Conservation (phyloP, 2,797 vertebrate species). For the Telmatherina bonti region DNA sequence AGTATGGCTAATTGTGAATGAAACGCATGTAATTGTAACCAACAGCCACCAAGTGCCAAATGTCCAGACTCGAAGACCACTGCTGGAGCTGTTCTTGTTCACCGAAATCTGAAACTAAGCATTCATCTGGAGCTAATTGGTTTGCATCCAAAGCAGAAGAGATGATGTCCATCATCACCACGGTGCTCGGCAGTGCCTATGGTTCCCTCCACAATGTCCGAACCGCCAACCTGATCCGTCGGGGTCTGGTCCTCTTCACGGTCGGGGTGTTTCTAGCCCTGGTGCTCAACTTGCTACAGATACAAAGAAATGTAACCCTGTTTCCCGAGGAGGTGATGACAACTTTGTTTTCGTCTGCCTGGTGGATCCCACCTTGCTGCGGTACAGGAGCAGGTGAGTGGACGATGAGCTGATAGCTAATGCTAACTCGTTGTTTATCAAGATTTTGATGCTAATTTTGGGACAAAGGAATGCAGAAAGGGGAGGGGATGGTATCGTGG, state of each 20-base stretch:
- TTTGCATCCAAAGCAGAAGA: slow-evolving; percentile 83
- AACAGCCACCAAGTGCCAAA: slow-evolving; percentile 76
- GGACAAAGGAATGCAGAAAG: slow-evolving; percentile 49
- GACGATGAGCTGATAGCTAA: neutral
- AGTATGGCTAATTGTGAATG: neutral
- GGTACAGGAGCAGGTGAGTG: slow-evolving; percentile 96
- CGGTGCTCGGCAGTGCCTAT: slow-evolving; percentile 79
- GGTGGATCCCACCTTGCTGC: slow-evolving; percentile 98
- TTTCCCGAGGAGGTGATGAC: slow-evolving; percentile 96
- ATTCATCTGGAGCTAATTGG: slow-evolving; percentile 74
- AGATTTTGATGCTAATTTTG: slow-evolving; percentile 38
- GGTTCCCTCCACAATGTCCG: slow-evolving; percentile 82
- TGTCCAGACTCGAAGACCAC: slow-evolving; percentile 90
- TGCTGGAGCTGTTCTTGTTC: slow-evolving; percentile 91
- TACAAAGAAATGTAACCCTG: slow-evolving; percentile 93
- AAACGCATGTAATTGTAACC: neutral
- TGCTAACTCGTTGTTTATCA: neutral
- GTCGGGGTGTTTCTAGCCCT: slow-evolving; percentile 94
- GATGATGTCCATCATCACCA: slow-evolving; percentile 86
- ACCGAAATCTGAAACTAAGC: slow-evolving; percentile 71
- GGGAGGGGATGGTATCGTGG: slow-evolving; percentile 13
- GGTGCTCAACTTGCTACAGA: slow-evolving; percentile 97
- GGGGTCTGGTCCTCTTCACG: slow-evolving; percentile 93
- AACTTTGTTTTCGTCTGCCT: slow-evolving; percentile 94
- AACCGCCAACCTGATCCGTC: slow-evolving; percentile 88